These are phyloP conservation scores for Linnaemya tessellans DNA, from an alignment of 2,888 invertebrate genomes.

Conservation along the genomic window DNA sequence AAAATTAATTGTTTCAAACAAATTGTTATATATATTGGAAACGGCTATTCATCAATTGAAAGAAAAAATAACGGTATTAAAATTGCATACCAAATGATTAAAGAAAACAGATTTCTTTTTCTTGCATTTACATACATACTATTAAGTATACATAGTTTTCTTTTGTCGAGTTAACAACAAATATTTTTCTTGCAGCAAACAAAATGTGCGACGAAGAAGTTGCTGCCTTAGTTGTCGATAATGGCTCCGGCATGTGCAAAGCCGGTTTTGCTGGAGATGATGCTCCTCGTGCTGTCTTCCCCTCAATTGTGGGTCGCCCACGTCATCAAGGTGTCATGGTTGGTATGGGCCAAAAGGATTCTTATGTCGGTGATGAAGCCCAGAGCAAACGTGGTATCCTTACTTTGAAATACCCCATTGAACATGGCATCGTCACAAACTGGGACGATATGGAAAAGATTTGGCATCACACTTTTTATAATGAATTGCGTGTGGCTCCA, in stretches of 20 bases:
- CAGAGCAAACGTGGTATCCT: constrained; percentile 95
- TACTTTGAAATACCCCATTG: constrained; percentile 97
- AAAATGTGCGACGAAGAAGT: constrained; percentile 98
- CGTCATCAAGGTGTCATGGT: constrained; percentile 95
- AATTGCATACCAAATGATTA: neutral
- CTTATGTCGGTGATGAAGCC: constrained; percentile 93
- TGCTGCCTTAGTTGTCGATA: constrained; percentile 95
- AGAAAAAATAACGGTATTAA: constrained; percentile 23
- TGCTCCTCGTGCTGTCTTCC: constrained; percentile 94
- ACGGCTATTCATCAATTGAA: neutral
- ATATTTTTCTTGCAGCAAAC: constrained; percentile 78
- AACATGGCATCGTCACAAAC: constrained; percentile 98
- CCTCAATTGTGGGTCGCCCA: constrained; percentile 95
- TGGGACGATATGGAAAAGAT: constrained; percentile 99
- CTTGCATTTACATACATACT: neutral
- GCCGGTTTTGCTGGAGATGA: constrained; percentile 96
- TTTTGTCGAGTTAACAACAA: neutral
- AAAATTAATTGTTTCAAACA: constrained; percentile 68
- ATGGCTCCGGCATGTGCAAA: constrained; percentile 97
- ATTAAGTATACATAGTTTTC: neutral
- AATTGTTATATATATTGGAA: constrained; percentile 68
- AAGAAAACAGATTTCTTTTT: neutral
- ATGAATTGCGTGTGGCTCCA: constrained; percentile 97
- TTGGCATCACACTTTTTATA: constrained; percentile 99
- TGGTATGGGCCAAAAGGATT: constrained; percentile 96